A percentile compares a stretch with the other conserved stretches of the same genome.
phyloP scores from a whole-genome alignment of 1,140 invertebrate species.

The Trachymyrmex cornetzi region DNA sequence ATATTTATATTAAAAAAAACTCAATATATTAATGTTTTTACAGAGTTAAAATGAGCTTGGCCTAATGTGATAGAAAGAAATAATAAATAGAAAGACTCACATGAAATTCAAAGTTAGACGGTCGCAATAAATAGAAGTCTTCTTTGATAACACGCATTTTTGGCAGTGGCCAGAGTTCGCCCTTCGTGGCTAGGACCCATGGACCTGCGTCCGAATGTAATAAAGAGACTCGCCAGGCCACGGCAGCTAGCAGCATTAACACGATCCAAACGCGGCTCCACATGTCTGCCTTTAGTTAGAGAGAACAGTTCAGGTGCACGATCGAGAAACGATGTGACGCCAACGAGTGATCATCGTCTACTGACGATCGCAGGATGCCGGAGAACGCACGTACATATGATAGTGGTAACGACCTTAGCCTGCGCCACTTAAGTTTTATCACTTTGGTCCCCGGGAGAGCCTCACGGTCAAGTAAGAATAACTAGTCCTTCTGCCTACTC shows the following conservation, averaged over 20 bases:
- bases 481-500: conserved; percentile 50
- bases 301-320: neutral
- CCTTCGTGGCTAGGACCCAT: conserved; percentile 81
- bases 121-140: conserved; percentile 71
- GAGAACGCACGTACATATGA: conserved; percentile 63
- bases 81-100: conserved; percentile 67
- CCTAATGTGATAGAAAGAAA: neutral
- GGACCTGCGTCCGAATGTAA: conserved; percentile 79
- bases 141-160: conserved; percentile 42
- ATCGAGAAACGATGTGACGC: conserved; percentile 62
- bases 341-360: conserved; percentile 73
- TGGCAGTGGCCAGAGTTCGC: conserved; percentile 84
- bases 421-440: conserved; percentile 75
- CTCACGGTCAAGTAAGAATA: conserved; percentile 75
- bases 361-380: conserved; percentile 68
- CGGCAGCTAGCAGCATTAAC: conserved; percentile 1
- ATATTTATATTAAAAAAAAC: neutral
- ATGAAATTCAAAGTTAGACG: conserved; percentile 73
- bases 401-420: conserved; percentile 76
- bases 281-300: conserved; percentile 32
- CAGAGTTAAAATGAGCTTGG: neutral
- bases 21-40: neutral
- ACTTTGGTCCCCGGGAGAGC: conserved; percentile 54
- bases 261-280: neutral
- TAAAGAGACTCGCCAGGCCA: neutral